These are phyloP conservation scores for Zaprionus davidi DNA, from an alignment of 1,140 invertebrate genomes.

Conservation along the genomic window DNA sequence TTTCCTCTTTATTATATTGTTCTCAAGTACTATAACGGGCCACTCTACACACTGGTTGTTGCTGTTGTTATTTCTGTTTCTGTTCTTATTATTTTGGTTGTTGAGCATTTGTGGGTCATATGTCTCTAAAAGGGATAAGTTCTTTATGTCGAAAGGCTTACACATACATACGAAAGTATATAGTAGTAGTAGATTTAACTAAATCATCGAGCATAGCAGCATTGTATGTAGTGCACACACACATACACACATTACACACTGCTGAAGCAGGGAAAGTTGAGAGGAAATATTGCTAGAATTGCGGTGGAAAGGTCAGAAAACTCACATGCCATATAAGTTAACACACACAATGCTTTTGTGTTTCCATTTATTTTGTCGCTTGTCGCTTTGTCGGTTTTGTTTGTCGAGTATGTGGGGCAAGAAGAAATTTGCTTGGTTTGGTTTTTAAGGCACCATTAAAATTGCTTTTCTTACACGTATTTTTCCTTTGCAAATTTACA, in stretches of 20 bases:
- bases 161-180: constrained; percentile 22
- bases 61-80: constrained; percentile 11
- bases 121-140: constrained; percentile 78
- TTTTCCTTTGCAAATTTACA: constrained; percentile 84
- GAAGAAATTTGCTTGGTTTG: constrained; percentile 82
- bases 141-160: constrained; percentile 67
- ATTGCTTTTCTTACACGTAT: constrained; percentile 84
- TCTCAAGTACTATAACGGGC: constrained; percentile 61
- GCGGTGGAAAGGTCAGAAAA: constrained; percentile 64
- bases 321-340: constrained; percentile 58
- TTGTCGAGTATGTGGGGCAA: constrained; percentile 47
- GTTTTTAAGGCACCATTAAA: constrained; percentile 84
- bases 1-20: constrained; percentile 18
- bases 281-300: constrained; percentile 46
- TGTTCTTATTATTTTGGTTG: constrained; percentile 37
- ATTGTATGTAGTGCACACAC: neutral
- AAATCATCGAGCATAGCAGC: constrained; percentile 27
- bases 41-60: constrained; percentile 62
- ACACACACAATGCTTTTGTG: constrained; percentile 24
- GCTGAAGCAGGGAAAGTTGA: constrained; percentile 39
- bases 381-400: constrained; percentile 25
- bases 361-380: constrained; percentile 33
- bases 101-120: constrained; percentile 63
- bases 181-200: constrained; percentile 20
- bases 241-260: constrained; percentile 1